phyloP scores from a whole-genome alignment of 2,888 invertebrate species.

The Pyrgus malvae region DNA sequence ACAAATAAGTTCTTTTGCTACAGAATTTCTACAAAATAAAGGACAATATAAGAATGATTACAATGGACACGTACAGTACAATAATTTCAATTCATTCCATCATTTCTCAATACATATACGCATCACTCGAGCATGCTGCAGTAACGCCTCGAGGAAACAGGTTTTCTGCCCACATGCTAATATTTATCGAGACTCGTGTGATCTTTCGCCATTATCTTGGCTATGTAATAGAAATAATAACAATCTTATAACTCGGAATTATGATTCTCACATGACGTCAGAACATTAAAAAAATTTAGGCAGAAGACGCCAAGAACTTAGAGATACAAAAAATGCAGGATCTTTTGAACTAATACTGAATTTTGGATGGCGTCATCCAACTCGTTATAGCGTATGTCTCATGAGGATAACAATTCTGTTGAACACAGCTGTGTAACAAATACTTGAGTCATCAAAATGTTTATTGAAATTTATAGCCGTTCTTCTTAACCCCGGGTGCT shows the following conservation, averaged over 20 bases:
- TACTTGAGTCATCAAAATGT: constrained; percentile 30
- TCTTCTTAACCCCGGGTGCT: constrained; percentile 30
- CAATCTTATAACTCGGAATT: neutral
- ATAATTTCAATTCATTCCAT: neutral
- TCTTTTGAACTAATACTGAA: constrained; percentile 3
- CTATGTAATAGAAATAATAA: neutral
- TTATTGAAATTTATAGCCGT: constrained; percentile 32
- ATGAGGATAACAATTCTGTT: constrained; percentile 19
- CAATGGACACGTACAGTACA: neutral
- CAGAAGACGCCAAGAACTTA: neutral
- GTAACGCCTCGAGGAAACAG: neutral
- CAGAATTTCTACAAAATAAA: too few species aligned
- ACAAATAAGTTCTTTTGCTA: too few species aligned
- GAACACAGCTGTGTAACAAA: constrained; percentile 32
- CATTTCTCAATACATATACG: constrained; percentile 4
- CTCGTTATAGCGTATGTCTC: constrained; percentile 6
- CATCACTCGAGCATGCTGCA: neutral
- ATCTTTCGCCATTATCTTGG: constrained; percentile 4
- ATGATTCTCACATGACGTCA: constrained; percentile 19
- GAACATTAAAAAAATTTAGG: neutral
- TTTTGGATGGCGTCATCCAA: constrained; percentile 13
- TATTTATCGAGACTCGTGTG: constrained; percentile 2
- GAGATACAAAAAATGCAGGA: neutral
- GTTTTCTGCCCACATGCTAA: constrained; percentile 9
- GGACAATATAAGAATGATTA: neutral